These are phyloP conservation scores for Ellobium chinense DNA, from an alignment of 2,888 invertebrate species.

Conservation along the genomic window DNA sequence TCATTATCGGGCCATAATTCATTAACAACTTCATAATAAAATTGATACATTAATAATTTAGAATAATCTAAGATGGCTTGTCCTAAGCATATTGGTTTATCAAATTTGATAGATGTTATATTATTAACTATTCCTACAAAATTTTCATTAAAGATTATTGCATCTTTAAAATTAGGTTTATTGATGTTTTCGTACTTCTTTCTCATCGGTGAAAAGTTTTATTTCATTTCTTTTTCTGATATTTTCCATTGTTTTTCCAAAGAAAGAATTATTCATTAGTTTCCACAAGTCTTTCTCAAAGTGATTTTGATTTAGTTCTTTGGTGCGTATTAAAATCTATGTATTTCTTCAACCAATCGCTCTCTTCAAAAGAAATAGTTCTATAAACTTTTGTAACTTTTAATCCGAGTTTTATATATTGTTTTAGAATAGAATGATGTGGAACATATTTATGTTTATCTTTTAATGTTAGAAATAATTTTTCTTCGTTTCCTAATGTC, in stretches of 20 bases:
- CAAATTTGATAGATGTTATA: conserved; percentile 33
- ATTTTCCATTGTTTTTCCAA: conserved; percentile 26
- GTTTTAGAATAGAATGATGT: conserved; percentile 72
- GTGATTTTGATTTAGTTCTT: no score
- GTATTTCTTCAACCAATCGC: conserved; percentile 66
- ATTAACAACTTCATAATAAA: no score
- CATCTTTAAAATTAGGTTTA: conserved; percentile 25
- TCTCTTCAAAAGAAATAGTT: conserved; percentile 67
- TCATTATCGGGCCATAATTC: no score
- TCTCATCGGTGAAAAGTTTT: not conserved
- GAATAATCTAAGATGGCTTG: conserved; percentile 45
- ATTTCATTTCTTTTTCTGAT: conserved; percentile 9
- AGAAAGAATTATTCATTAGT: conserved; percentile 22
- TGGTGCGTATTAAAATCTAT: conserved; percentile 66
- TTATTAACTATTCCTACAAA: conserved; percentile 41
- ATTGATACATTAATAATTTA: conserved; percentile 49
- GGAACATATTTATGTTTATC: conserved; percentile 53
- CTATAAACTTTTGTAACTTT: conserved; percentile 62
- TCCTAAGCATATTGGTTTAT: conserved; percentile 48
- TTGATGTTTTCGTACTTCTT: not conserved
- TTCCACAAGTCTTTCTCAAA: conserved; percentile 72
- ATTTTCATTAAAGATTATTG: conserved; percentile 50
- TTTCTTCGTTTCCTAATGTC: not conserved
- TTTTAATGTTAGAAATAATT: not conserved
- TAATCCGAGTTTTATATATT: conserved; percentile 60